A percentile compares a stretch with the other conserved stretches of the same genome.
These are phyloP conservation scores for Siniperca chuatsi DNA, from an alignment of 2,113 vertebrate species.

Conservation along the genomic window DNA sequence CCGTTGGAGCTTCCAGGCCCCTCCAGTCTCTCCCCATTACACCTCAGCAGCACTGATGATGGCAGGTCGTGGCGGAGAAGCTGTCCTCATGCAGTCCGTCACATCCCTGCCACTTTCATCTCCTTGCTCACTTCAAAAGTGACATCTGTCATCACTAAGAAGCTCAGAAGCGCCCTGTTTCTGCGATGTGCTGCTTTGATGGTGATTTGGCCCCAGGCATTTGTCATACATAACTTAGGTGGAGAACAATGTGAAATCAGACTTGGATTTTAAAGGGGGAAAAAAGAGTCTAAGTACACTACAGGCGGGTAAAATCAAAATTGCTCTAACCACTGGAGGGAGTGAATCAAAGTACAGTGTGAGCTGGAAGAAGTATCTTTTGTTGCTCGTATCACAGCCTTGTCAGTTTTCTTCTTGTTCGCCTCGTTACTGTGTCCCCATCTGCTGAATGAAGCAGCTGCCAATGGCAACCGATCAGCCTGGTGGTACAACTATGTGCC, in stretches of 20 bases:
- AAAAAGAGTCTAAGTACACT: constrained; percentile 81
- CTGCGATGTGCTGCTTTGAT: constrained; percentile 87
- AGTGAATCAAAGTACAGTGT: constrained; percentile 89
- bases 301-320: constrained; percentile 87
- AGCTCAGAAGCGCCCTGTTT: constrained; percentile 88
- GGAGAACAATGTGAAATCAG: constrained; percentile 90
- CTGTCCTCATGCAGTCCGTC: constrained; percentile 82
- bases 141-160: constrained; percentile 87
- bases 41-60: constrained; percentile 73
- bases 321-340: constrained; percentile 87
- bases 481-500: constrained; percentile 18
- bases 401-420: constrained; percentile 87
- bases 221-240: constrained; percentile 91
- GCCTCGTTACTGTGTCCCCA: constrained; percentile 81
- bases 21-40: constrained; percentile 80
- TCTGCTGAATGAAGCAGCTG: constrained; percentile 67
- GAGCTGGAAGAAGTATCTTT: constrained; percentile 82
- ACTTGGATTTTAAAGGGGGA: constrained; percentile 82
- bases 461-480: constrained; percentile 59
- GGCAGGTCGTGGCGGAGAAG: constrained; percentile 78
- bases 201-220: constrained; percentile 86
- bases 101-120: constrained; percentile 85
- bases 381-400: constrained; percentile 83
- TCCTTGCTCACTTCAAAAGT: constrained; percentile 85
- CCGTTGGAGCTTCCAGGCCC: constrained; percentile 70